Evolutionary conservation across 2,113 vertebrate species (phyloP).

Genomic region (Proterorhinus semilunaris): DNA sequence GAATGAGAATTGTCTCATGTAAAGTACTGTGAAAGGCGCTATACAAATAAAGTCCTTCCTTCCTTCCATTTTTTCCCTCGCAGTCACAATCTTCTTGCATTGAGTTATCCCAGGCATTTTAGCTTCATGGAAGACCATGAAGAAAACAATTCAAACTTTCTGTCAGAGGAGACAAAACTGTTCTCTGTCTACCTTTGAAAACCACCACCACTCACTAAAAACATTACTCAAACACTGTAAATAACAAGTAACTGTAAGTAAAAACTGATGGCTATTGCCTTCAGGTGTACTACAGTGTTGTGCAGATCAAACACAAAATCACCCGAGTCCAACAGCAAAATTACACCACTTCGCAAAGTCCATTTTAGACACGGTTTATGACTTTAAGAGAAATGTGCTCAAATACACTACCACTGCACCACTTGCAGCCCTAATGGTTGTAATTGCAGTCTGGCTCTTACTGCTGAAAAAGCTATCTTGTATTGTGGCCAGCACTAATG

Average conservation of each 20-base stretch:
- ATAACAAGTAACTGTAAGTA: conserved; percentile 45
- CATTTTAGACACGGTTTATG: conserved; percentile 30
- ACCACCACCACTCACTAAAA: conserved; percentile 14
- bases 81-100: conserved; percentile 71
- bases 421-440: conserved; percentile 14
- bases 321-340: conserved; percentile 37
- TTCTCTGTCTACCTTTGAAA: conserved; percentile 47
- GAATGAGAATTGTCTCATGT: too few species aligned
- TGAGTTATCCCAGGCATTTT: conserved; percentile 62
- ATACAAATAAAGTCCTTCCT: background rate
- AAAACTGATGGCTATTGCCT: conserved; percentile 33
- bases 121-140: conserved; percentile 21
- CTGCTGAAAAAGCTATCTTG: background rate
- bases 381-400: conserved; percentile 12
- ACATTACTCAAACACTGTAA: conserved; percentile 16
- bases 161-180: conserved; percentile 31
- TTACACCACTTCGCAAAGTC: conserved; percentile 33
- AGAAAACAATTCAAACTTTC: conserved; percentile 45
- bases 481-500: background rate
- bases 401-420: conserved; percentile 12
- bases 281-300: conserved; percentile 33
- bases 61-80: conserved; percentile 63
- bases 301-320: conserved; percentile 38
- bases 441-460: conserved; percentile 7
- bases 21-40: too few species aligned